A percentile compares a stretch with the other conserved stretches of the same genome.
phyloP scores from a whole-genome alignment of 2,888 invertebrate species.

The Pterostichus niger region DNA sequence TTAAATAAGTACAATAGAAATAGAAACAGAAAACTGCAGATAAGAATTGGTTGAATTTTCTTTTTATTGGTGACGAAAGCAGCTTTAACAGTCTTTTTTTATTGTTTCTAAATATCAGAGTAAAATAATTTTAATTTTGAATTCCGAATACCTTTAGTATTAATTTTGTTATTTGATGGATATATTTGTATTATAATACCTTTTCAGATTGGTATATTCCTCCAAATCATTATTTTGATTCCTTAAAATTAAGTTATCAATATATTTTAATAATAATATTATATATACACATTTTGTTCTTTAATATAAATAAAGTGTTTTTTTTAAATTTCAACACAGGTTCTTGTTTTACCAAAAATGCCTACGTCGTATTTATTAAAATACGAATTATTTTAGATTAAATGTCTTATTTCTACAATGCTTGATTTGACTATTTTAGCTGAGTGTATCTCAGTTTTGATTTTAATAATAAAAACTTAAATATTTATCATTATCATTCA shows the following conservation, averaged over 20 bases:
- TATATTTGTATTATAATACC: not conserved
- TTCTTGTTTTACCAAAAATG: no score
- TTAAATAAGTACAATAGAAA: no score
- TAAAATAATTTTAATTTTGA: not conserved
- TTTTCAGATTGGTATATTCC: not conserved
- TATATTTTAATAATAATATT: not conserved
- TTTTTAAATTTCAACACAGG: no score
- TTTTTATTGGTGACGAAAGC: no score
- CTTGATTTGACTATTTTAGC: constrained; percentile 5
- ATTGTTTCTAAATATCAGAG: no score
- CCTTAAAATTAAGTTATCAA: not conserved
- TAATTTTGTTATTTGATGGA: not conserved
- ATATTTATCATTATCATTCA: not conserved
- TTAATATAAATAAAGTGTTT: no score
- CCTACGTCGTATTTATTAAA: not conserved
- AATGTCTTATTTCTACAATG: not conserved
- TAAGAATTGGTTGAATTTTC: no score
- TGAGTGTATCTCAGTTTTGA: constrained; percentile 1
- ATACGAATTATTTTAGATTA: not conserved
- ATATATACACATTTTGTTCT: not conserved
- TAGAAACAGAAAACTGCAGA: no score
- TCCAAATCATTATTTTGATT: not conserved
- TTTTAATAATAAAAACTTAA: constrained; percentile 18
- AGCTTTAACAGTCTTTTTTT: no score
- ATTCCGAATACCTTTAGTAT: constrained; percentile 4